Evolutionary conservation across 2,888 invertebrate species (phyloP), one percentile per base, ranked within the genome.

Genomic region (Scaptodrosophila latifasciaeformis): DNA sequence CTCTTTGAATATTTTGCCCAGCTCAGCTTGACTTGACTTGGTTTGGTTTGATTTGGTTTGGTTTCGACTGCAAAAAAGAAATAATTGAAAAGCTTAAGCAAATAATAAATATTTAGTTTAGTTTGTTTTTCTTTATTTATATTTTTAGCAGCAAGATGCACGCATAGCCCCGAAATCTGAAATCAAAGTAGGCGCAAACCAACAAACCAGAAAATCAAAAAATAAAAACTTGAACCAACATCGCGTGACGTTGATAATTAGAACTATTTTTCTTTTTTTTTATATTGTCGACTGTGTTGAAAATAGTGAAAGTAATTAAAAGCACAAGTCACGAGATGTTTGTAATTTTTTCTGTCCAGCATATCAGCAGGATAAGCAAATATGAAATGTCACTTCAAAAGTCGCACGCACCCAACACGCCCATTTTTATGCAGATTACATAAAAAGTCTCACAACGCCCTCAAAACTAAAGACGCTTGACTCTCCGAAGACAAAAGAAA

Each of bases 301-400:
- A 63, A 71, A 63, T 62, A 75, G 75, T 72, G 79, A 76, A 76
- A 76, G 75, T 76, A 76, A 76, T 70, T 70, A 70, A 72, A 59
- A 19, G 34, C 39, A 52, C 64, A 54, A 74, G 68, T 74, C 74
- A 68, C 64, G 74, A 21, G 10, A 37, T 17, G 24, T 24, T 5
- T 15, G 37, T 15, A 19, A 5, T 34, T 31, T 19, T 2, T 12
- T 24, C 4, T 7, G 24, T 24, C 24, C 4, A 7, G 24, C 4
- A 7, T 24, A 7, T 7, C 24, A 21, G 5, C 10, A 35, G 2
- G 13, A 37, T 18, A 37, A 17, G 37, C 15, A 35, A 29, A 42
- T 49, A 48, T 45, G 47, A 65, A 70, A 59, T 51, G 54, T 62
- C 67, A 60, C 53, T 40, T 62, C 24, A 30, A 61, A 52, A 59